phyloP scores from a whole-genome alignment of 2,888 invertebrate species.

The Andrena marginata region DNA sequence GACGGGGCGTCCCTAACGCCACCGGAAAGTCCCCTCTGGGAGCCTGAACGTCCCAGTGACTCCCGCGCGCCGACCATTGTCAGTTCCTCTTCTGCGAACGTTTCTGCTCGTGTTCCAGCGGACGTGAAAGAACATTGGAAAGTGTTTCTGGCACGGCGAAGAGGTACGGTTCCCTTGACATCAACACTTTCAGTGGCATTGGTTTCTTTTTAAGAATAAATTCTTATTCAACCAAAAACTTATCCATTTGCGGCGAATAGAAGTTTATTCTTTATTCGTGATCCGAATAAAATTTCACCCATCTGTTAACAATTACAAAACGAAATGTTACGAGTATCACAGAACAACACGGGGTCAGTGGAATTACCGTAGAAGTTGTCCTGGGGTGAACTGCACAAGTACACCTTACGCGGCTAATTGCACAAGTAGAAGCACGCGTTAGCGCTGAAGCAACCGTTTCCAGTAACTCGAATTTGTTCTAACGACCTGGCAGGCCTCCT shows the following conservation, averaged over 20 bases:
- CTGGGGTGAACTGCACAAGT: too few species aligned
- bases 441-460: background rate
- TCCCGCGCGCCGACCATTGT: constrained; percentile 38
- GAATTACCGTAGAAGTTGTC: too few species aligned
- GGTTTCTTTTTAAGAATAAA: too few species aligned
- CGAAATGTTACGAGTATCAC: too few species aligned
- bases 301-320: too few species aligned
- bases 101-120: constrained; percentile 57
- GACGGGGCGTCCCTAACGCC: constrained; percentile 40
- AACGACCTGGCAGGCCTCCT: constrained; percentile 71
- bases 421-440: background rate
- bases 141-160: constrained; percentile 67
- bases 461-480: background rate
- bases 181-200: background rate
- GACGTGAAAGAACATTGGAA: constrained; percentile 65
- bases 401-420: background rate
- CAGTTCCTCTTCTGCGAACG: constrained; percentile 44
- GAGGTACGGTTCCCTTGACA: constrained; percentile 69
- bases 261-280: too few species aligned
- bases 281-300: too few species aligned
- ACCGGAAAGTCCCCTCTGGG: constrained; percentile 60
- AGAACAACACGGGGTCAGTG: too few species aligned
- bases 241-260: too few species aligned
- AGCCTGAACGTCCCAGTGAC: constrained; percentile 51
- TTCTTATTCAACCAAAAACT: too few species aligned